Evolutionary conservation across 2,797 vertebrate species (phyloP).

Genomic region (Lindbergichthys nudifrons): DNA sequence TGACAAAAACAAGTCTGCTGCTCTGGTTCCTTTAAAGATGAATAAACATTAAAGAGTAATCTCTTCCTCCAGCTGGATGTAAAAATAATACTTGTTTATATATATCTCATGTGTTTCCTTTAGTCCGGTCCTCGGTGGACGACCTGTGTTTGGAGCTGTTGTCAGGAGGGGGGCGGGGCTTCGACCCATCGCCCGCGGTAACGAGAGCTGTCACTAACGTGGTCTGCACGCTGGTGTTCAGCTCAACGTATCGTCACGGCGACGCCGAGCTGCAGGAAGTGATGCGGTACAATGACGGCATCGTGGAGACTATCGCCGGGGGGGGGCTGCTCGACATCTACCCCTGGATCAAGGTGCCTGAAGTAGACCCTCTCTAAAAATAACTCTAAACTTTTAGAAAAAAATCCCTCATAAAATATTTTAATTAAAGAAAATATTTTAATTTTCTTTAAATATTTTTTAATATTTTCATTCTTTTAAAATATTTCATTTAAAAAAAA

Average conservation of each 20-base stretch:
- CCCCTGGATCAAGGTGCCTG: constrained; percentile 78
- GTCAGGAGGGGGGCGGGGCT: constrained; percentile 35
- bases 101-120: neutral
- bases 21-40: too few relatives aligned
- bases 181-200: constrained; percentile 76
- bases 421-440: too few relatives aligned
- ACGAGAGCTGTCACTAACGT: constrained; percentile 85
- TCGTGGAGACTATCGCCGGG: constrained; percentile 81
- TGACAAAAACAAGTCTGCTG: too few relatives aligned
- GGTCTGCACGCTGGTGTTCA: constrained; percentile 84
- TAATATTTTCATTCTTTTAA: accelerated
- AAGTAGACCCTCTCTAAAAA: too few relatives aligned
- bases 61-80: too few relatives aligned
- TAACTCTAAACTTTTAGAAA: too few relatives aligned
- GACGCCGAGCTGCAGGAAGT: constrained; percentile 82
- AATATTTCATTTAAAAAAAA: too few relatives aligned
- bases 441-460: too few relatives aligned
- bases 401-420: too few relatives aligned
- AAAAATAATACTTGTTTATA: too few relatives aligned
- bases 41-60: too few relatives aligned
- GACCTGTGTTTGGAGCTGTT: constrained; percentile 75
- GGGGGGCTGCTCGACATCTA: constrained; percentile 85
- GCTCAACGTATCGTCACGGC: constrained; percentile 71
- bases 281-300: constrained; percentile 84
- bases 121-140: constrained; percentile 81